These are phyloP conservation scores for Varroa destructor DNA, from an alignment of 1,140 invertebrate species.

Conservation along the genomic window DNA sequence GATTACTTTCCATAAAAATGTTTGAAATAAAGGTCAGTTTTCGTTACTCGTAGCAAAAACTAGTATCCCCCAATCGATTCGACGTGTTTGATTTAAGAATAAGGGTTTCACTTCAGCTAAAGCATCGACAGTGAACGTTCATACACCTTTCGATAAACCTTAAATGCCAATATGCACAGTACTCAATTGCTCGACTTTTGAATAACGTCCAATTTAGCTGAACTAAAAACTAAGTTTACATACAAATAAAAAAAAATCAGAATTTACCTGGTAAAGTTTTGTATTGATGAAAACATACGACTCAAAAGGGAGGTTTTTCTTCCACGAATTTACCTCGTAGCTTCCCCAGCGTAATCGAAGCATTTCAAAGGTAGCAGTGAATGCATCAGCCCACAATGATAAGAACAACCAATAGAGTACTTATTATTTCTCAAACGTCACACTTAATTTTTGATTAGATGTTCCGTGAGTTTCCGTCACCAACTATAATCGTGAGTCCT, in stretches of 20 bases:
- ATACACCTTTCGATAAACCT: neutral
- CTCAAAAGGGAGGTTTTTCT: conserved; percentile 2
- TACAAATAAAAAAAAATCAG: neutral
- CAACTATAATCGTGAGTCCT: no score
- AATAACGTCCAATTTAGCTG: no score
- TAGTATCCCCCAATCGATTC: no score
- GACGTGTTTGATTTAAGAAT: no score
- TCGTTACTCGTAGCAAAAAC: no score
- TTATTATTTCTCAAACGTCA: no score
- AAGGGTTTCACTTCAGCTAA: neutral
- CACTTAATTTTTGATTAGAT: no score
- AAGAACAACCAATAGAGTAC: no score
- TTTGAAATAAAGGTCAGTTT: neutral
- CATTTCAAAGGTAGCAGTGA: no score
- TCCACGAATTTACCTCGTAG: conserved; percentile 9
- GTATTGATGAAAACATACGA: conserved; percentile 3
- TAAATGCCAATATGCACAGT: neutral
- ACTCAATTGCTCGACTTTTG: neutral
- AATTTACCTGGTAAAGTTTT: conserved; percentile 12
- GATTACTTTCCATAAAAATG: neutral
- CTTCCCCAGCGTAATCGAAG: neutral
- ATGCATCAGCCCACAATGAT: no score
- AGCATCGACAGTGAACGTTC: neutral
- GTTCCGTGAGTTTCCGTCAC: no score
- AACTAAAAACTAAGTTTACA: no score